Evolutionary conservation across 1,140 invertebrate species (phyloP).

Genomic region (Drosophila eugracilis): DNA sequence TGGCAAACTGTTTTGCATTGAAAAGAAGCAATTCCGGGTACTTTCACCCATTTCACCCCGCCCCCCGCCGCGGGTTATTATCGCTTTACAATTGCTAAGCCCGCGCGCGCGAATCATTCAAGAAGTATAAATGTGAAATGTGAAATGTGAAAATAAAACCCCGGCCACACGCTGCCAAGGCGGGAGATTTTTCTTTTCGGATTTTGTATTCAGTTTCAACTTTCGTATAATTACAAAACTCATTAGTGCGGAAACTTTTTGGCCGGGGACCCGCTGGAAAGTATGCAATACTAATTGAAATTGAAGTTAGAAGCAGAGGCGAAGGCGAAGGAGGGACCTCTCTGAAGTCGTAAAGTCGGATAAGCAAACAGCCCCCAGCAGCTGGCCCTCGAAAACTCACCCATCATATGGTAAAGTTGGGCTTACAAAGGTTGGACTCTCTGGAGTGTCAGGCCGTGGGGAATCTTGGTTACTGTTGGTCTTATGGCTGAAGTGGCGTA

Average conservation of each 20-base stretch:
- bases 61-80: constrained; percentile 1
- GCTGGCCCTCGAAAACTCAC: background rate
- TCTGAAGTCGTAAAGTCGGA: constrained; percentile 5
- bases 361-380: constrained; percentile 18
- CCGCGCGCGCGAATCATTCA: constrained; percentile 31
- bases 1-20: background rate
- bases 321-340: background rate
- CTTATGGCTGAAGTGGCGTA: constrained; percentile 28
- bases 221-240: constrained; percentile 74
- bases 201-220: constrained; percentile 59
- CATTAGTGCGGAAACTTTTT: constrained; percentile 54
- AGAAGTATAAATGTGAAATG: constrained; percentile 26
- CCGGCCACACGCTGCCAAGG: constrained; percentile 1
- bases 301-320: constrained; percentile 39
- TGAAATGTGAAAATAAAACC: background rate
- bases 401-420: background rate
- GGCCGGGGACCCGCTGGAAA: constrained; percentile 16
- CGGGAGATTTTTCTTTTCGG: constrained; percentile 21
- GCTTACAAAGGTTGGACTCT: constrained; percentile 13
- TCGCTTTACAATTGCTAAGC: constrained; percentile 17
- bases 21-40: constrained; percentile 1
- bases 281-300: constrained; percentile 71
- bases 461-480: constrained; percentile 42
- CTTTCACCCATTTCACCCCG: background rate
- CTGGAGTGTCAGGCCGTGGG: background rate